phyloP scores from a whole-genome alignment of 2,113 vertebrate species.

The Indicator indicator region DNA sequence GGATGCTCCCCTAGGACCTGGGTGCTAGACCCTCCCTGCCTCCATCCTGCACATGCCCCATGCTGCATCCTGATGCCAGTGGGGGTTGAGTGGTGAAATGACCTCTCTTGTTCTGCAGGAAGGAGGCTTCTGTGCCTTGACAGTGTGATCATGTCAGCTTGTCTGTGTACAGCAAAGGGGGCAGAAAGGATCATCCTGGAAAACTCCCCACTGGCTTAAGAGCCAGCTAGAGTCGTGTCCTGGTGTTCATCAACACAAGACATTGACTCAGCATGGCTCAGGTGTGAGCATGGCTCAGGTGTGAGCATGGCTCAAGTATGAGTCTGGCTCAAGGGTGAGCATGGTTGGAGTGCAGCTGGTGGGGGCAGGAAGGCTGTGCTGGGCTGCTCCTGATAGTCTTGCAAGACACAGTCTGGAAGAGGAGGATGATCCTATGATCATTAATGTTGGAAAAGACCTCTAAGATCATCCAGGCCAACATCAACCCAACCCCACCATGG shows the following conservation, averaged over 20 bases:
- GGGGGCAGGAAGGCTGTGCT: neutral
- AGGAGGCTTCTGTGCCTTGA: neutral
- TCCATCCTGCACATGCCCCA: neutral
- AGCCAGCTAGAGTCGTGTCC: accelerated
- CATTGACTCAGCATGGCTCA: no score
- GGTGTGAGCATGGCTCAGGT: neutral
- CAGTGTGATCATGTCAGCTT: neutral
- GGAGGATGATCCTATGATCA: neutral
- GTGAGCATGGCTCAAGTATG: no score
- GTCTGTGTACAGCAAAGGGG: neutral
- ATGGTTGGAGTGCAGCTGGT: neutral
- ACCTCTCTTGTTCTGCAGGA: neutral
- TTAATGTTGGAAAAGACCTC: no score
- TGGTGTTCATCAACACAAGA: neutral
- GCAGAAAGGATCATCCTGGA: neutral
- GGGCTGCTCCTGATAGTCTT: neutral
- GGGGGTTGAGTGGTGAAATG: neutral
- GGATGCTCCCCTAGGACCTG: neutral
- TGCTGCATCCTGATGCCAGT: accelerated
- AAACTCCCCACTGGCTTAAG: neutral
- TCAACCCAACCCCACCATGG: no score
- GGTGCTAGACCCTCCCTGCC: neutral
- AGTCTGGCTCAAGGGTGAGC: neutral
- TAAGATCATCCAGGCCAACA: no score
- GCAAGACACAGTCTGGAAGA: neutral